A percentile compares a stretch with the other conserved stretches of the same genome.
These are phyloP conservation scores for Burhinus oedicnemus DNA, from an alignment of 2,113 vertebrate species.

Conservation along the genomic window DNA sequence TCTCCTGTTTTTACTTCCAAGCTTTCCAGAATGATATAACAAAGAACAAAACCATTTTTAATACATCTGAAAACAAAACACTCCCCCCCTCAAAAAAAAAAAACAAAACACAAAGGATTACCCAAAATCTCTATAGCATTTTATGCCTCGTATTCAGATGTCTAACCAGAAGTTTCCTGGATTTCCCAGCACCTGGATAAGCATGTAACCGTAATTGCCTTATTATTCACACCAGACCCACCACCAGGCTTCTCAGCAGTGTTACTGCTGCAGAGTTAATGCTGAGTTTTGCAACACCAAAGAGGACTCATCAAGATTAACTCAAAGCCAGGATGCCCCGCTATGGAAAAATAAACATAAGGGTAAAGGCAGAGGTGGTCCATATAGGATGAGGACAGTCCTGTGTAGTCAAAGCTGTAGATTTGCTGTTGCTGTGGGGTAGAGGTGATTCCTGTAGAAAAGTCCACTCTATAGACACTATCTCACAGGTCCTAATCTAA, in stretches of 20 bases:
- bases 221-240: not conserved
- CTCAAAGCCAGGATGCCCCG: not conserved
- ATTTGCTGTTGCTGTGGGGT: not conserved
- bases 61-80: not conserved
- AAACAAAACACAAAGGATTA: not conserved
- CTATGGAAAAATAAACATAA: not conserved
- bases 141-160: not conserved
- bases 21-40: not conserved
- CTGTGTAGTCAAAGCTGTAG: not conserved
- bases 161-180: not conserved
- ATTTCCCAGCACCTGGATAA: not conserved
- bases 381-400: not conserved
- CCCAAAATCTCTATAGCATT: not conserved
- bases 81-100: fast-evolving
- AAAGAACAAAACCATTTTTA: not conserved
- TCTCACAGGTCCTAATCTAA: not conserved
- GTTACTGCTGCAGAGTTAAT: too few relatives aligned
- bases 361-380: not conserved
- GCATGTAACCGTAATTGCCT: not conserved
- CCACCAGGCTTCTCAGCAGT: not conserved
- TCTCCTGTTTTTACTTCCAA: not conserved
- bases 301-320: not conserved
- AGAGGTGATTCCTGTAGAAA: not conserved
- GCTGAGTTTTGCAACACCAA: not conserved
- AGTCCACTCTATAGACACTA: not conserved